Percentiles rank a stretch among this genome's conserved stretches.
Evolutionary conservation across 2,113 vertebrate genomes (phyloP).

Genomic region (Myiopsitta monachus): DNA sequence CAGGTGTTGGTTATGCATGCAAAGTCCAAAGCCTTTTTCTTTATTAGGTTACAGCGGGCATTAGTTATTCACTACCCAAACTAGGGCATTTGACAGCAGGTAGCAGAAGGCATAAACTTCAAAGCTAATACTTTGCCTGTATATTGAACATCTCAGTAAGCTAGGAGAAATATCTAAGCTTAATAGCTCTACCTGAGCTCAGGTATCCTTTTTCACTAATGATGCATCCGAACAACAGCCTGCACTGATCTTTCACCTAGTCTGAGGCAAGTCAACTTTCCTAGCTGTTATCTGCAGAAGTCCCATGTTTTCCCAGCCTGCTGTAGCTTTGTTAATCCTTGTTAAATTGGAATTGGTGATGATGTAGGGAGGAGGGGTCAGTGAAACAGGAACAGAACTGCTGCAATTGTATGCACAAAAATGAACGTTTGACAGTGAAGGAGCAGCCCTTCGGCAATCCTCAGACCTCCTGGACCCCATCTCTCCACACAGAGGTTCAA

Average conservation of each 20-base stretch:
- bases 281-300: background rate
- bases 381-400: background rate
- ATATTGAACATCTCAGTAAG: background rate
- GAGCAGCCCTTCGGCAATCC: background rate
- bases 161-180: background rate
- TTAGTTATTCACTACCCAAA: background rate
- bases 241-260: background rate
- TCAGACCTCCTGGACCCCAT: background rate
- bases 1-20: background rate
- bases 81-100: conserved; percentile 47
- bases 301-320: background rate
- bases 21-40: background rate
- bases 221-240: background rate
- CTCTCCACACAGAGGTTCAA: background rate
- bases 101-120: conserved; percentile 15
- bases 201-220: background rate
- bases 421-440: background rate
- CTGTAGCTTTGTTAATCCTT: background rate
- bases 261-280: background rate
- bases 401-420: background rate
- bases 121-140: background rate
- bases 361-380: background rate
- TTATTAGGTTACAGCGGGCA: conserved; percentile 40
- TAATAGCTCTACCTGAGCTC: background rate
- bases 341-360: background rate